These are phyloP conservation scores for Podocnemis expansa DNA, from an alignment of 2,113 vertebrate species.

Conservation along the genomic window DNA sequence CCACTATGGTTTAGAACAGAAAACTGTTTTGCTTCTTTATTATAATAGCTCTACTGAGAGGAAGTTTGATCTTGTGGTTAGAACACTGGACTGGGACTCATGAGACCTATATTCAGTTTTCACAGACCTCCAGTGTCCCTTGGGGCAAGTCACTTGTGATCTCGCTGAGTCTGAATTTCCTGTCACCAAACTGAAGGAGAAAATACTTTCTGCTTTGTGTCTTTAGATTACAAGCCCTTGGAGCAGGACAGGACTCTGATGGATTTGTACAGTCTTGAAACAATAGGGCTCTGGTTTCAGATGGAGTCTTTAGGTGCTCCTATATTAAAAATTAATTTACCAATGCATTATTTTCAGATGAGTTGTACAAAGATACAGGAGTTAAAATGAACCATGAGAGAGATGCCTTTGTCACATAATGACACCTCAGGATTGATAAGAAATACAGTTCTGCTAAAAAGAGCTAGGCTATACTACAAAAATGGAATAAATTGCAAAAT, in stretches of 20 bases:
- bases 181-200: not conserved
- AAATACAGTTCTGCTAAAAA: not conserved
- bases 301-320: not conserved
- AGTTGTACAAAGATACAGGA: not conserved
- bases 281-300: not conserved
- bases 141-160: not conserved
- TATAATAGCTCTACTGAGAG: not conserved
- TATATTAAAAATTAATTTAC: not conserved
- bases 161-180: not conserved
- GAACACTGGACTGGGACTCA: not conserved
- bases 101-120: not conserved
- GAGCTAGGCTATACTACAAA: not conserved
- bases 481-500: not conserved
- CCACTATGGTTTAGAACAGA: constrained; percentile 41
- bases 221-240: not conserved
- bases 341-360: not conserved
- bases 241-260: not conserved
- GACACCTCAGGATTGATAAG: not conserved
- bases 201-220: not conserved
- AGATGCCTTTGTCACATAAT: not conserved
- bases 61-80: not conserved
- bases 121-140: not conserved
- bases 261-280: not conserved
- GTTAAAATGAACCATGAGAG: not conserved
- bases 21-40: constrained; percentile 24